Evolutionary conservation across 2,797 vertebrate species (phyloP).

Genomic region (Tachyglossus aculeatus): DNA sequence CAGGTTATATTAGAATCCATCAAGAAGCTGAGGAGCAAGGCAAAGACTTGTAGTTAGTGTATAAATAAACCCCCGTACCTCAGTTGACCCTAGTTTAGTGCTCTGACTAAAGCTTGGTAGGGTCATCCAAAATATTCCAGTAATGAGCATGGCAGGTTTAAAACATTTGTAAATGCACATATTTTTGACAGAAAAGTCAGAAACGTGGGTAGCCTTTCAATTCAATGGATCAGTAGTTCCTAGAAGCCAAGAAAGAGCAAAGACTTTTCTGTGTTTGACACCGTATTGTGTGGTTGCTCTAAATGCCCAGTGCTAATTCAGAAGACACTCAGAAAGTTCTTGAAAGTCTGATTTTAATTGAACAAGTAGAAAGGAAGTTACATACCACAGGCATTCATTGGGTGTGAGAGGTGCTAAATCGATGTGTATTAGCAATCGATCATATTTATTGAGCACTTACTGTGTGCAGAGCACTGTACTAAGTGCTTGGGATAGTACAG

Average conservation of each 20-base stretch:
- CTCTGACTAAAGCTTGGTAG: slow-evolving; percentile 1
- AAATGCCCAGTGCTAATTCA: neutral
- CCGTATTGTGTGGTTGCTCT: neutral
- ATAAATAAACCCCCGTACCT: neutral
- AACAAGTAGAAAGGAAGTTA: no score
- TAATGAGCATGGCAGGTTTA: slow-evolving; percentile 19
- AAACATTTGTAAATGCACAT: no score
- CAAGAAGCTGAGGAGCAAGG: neutral
- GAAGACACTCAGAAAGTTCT: no score
- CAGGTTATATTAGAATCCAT: neutral
- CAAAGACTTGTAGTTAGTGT: rapidly evolving
- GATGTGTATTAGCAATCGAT: no score
- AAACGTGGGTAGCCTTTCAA: neutral
- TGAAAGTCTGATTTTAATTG: neutral
- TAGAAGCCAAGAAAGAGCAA: neutral
- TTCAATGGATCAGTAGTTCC: neutral
- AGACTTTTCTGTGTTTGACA: neutral
- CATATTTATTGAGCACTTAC: no score
- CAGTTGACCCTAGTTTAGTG: slow-evolving; percentile 12
- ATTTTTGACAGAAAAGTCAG: no score
- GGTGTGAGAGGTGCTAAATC: no score
- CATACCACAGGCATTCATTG: no score
- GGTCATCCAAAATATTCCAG: slow-evolving; percentile 41
- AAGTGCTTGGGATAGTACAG: no score
- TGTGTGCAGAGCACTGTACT: no score